Base-by-base conservation (phyloP, 2,797 vertebrate species). In the Myotis findleyi region DNA sequence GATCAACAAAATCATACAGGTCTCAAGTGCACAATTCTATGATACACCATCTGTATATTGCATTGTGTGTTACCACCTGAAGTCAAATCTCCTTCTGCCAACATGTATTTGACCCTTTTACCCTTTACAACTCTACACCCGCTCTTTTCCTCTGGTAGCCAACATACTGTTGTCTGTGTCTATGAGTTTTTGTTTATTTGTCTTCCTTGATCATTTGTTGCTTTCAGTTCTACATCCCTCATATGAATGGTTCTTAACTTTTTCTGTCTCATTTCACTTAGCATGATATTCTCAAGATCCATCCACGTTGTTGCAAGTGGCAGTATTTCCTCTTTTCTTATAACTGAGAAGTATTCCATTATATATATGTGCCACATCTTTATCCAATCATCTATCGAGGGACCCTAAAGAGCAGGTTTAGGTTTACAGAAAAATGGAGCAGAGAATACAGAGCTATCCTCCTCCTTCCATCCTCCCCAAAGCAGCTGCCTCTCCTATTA, bases 351-450 rank as follows among this genome's bases (percentile, higher is more conserved):
- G 44, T 75, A 49, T 49, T 49, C 44, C 72, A 75, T 20, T 75
- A 47, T 20, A 11, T 30, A 44, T 30, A 73, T 47, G 14, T 73
- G 20, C 72, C 72, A 49, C 44, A 75, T 75, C 44, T 75, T 49
- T 11, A 75, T 75, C 44, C 44, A 75, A 49, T 47, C 41, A 73
- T 30, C 71, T 73, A 47, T 5, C 3, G 8, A 73, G 4, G 44
- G 44, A 51, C 9, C 18, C 47, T 33, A 84, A 55, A 27, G 51
- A 71, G 38, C 4, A 21, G 8, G 36, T 80, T 51, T 76, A 82
- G 84, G 30, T 83, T 76, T 83, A 57, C 5, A 88, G 77, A 87
- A 83, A 83, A 92, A 76, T 51, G 33, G 38, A 87, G 21, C n/a
- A 44, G 44, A 86, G 85, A 81, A 76, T 33, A 55, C 10, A 82